Conservation (phyloP, 2,113 vertebrate genomes). For the Azemiops feae region DNA sequence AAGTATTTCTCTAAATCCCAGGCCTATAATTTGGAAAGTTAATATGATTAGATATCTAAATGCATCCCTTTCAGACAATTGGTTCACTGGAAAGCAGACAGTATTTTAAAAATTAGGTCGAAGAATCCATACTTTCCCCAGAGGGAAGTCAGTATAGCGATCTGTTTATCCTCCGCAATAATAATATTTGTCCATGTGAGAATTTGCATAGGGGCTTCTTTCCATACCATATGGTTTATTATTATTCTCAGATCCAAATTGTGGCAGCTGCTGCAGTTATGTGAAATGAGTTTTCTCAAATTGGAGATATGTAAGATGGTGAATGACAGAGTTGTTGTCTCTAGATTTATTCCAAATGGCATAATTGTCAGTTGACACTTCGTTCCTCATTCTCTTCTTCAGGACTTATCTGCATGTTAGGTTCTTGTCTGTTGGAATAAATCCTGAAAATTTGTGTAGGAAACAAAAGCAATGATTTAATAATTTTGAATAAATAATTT, state of each 20-base stretch:
- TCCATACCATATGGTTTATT: slow-evolving; percentile 74
- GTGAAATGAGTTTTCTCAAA: slow-evolving; percentile 57
- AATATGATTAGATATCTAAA: slow-evolving; percentile 31
- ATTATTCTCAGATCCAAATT: slow-evolving; percentile 71
- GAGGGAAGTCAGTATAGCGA: slow-evolving; percentile 63
- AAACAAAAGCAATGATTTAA: slow-evolving; percentile 5
- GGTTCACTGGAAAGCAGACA: slow-evolving; percentile 32
- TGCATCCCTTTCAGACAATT: slow-evolving; percentile 47
- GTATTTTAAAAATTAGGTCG: slow-evolving; percentile 54
- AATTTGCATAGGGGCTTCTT: slow-evolving; percentile 68
- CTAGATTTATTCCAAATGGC: slow-evolving; percentile 47
- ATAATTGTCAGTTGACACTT: slow-evolving; percentile 40
- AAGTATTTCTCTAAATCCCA: background rate
- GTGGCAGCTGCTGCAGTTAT: slow-evolving; percentile 69
- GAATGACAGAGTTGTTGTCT: slow-evolving; percentile 46
- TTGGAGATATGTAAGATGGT: slow-evolving; percentile 54
- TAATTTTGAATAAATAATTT: background rate
- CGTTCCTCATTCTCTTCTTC: slow-evolving; percentile 28
- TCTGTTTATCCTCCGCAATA: slow-evolving; percentile 72
- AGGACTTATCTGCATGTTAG: background rate
- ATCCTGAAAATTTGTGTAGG: background rate
- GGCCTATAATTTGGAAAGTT: background rate
- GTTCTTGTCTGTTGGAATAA: background rate
- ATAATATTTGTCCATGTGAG: slow-evolving; percentile 76
- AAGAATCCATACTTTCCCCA: slow-evolving; percentile 50